Conservation (phyloP, 2,888 invertebrate genomes). For the Tortrix viridana region DNA sequence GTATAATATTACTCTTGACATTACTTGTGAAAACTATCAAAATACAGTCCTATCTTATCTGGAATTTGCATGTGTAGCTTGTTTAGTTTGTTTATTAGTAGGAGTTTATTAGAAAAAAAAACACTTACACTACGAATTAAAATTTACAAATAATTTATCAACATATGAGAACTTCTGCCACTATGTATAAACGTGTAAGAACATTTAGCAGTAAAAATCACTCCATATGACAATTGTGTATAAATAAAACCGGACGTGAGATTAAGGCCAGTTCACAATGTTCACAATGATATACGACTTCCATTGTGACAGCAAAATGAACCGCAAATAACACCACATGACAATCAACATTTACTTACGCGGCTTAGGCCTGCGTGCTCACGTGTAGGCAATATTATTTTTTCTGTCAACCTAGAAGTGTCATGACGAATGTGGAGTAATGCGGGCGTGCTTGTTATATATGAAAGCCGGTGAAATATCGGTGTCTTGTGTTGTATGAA, state of each 20-base stretch:
- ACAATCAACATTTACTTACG: slow-evolving; percentile 34
- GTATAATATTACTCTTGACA: too few relatives aligned
- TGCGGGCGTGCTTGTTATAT: slow-evolving; percentile 73
- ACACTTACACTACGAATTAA: too few relatives aligned
- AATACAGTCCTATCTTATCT: too few relatives aligned
- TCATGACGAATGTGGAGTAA: slow-evolving; percentile 49
- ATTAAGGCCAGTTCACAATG: slow-evolving; percentile 24
- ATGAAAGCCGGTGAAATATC: slow-evolving; percentile 72
- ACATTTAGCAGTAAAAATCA: background rate
- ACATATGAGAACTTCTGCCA: too few relatives aligned
- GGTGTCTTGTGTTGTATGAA: slow-evolving; percentile 44
- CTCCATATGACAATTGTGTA: background rate
- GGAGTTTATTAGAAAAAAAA: too few relatives aligned
- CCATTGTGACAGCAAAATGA: slow-evolving; percentile 27
- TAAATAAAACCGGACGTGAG: background rate
- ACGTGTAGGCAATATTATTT: slow-evolving; percentile 30
- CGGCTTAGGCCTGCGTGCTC: slow-evolving; percentile 24
- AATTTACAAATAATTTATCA: too few relatives aligned
- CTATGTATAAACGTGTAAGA: too few relatives aligned
- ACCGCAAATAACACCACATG: slow-evolving; percentile 22
- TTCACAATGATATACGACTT: slow-evolving; percentile 17
- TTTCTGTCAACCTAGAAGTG: slow-evolving; percentile 36
- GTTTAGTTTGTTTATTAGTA: too few relatives aligned
- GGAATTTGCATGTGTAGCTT: too few relatives aligned
- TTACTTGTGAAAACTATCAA: too few relatives aligned